phyloP scores from a whole-genome alignment of 2,888 invertebrate species.

The Prosapia bicincta region DNA sequence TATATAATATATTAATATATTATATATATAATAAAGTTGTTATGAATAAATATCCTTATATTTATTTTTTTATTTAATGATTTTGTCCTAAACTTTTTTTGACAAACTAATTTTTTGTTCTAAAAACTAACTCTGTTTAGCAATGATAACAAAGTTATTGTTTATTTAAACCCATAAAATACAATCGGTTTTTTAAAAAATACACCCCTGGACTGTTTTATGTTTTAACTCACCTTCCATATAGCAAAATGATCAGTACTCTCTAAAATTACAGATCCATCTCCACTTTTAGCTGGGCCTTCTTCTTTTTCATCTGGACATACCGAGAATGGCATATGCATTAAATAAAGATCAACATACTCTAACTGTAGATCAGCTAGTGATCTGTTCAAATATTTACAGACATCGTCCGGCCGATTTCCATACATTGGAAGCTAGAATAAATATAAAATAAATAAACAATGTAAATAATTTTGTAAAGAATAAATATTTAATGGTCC shows the following conservation, averaged over 20 bases:
- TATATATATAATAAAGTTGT: no score
- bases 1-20: no score
- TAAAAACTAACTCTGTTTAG: no score
- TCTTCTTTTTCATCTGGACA: conserved; percentile 53
- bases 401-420: conserved; percentile 63
- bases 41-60: no score
- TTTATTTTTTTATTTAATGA: no score
- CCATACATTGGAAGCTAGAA: conserved; percentile 65
- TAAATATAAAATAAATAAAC: conserved; percentile 14
- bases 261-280: conserved; percentile 60
- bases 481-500: no score
- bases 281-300: conserved; percentile 54
- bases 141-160: no score
- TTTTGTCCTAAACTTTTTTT: no score
- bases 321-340: conserved; percentile 73
- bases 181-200: no score
- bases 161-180: no score
- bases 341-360: conserved; percentile 74
- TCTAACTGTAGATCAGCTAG: conserved; percentile 59
- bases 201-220: no score
- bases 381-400: conserved; percentile 61
- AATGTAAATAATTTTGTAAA: background rate
- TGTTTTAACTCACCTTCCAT: conserved; percentile 63
- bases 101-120: no score
- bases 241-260: conserved; percentile 62